Conservation (phyloP, 1,140 invertebrate species). For the Sitodiplosis mosellana region DNA sequence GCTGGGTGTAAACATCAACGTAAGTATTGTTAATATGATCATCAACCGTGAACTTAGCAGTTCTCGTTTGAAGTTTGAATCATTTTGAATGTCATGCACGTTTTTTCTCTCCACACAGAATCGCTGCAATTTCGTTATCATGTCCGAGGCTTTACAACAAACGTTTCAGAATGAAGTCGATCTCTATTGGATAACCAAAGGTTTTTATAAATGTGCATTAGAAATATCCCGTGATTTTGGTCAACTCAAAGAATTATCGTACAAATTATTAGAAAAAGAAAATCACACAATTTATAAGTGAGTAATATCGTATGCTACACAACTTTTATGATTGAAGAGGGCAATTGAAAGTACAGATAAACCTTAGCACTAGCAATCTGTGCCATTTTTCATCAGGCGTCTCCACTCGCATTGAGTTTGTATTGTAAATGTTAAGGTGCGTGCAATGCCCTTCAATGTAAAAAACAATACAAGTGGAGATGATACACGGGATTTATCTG, state of each 20-base stretch:
- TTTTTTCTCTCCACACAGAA: conserved; percentile 18
- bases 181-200: conserved; percentile 58
- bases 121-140: conserved; percentile 36
- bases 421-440: too few species aligned
- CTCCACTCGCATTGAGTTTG: too few species aligned
- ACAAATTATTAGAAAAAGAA: conserved; percentile 46
- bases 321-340: neutral
- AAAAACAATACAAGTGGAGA: too few species aligned
- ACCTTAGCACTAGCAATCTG: too few species aligned
- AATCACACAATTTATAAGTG: conserved; percentile 44
- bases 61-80: too few species aligned
- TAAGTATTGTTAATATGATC: too few species aligned
- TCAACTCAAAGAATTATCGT: conserved; percentile 43
- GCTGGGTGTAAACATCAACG: conserved; percentile 29
- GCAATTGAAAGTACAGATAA: neutral
- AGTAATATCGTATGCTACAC: conserved; percentile 3
- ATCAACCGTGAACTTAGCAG: too few species aligned
- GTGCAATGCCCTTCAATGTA: too few species aligned
- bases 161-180: conserved; percentile 37
- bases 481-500: too few species aligned
- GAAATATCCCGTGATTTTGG: conserved; percentile 41
- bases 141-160: conserved; percentile 39
- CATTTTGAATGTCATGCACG: conserved; percentile 5
- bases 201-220: conserved; percentile 44
- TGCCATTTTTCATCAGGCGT: too few species aligned